A percentile compares a stretch with the other conserved stretches of the same genome.
These are phyloP conservation scores for Stegodyphus dumicola DNA, from an alignment of 1,140 invertebrate species.

Conservation along the genomic window DNA sequence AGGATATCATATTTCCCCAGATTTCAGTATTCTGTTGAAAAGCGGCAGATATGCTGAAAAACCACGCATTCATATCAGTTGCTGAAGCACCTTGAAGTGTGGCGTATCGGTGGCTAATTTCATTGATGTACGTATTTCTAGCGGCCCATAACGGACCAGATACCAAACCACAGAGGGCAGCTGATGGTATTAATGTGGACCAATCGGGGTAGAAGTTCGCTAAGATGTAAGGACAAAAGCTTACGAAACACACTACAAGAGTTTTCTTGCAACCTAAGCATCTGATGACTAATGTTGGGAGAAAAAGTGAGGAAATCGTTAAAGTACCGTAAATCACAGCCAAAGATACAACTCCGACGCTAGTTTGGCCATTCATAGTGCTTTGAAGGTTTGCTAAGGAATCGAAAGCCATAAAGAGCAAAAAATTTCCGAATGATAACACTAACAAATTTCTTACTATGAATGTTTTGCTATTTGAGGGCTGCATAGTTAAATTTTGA, in stretches of 20 bases:
- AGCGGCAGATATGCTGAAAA: background rate
- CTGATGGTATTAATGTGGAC: conserved; percentile 68
- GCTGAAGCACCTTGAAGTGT: background rate
- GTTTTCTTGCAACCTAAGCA: conserved; percentile 69
- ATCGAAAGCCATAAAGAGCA: conserved; percentile 35
- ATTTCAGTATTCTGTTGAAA: conserved; percentile 2
- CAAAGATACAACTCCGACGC: conserved; percentile 45
- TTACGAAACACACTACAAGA: conserved; percentile 66
- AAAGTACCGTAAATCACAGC: conserved; percentile 66
- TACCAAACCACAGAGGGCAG: conserved; percentile 68
- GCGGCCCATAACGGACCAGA: conserved; percentile 72
- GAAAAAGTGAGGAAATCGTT: conserved; percentile 51
- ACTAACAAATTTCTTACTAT: conserved; percentile 88
- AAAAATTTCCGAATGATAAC: conserved; percentile 85
- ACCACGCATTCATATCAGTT: background rate
- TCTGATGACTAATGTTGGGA: conserved; percentile 58
- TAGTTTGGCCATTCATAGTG: conserved; percentile 37
- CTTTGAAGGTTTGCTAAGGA: conserved; percentile 37
- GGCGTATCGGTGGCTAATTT: conserved; percentile 65
- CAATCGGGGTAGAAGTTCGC: conserved; percentile 67
- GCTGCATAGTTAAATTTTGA: background rate
- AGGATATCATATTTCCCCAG: conserved; percentile 2
- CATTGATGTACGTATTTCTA: conserved; percentile 72
- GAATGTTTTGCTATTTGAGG: background rate
- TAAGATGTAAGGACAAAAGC: conserved; percentile 68